Evolutionary conservation across 1,140 invertebrate genomes (phyloP).

Genomic region (Coboldia fuscipes): DNA sequence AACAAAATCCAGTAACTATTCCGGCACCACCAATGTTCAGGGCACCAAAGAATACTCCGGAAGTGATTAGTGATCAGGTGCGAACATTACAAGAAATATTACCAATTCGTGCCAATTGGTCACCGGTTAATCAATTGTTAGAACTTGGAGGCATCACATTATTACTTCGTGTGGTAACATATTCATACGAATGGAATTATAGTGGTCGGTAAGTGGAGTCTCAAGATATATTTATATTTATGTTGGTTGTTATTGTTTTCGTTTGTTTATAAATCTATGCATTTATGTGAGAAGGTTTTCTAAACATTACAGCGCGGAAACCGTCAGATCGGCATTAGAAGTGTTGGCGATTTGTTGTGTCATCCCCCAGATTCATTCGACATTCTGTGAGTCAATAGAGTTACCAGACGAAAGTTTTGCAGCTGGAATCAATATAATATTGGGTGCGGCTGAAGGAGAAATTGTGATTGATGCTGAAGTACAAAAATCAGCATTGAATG

Average conservation of each 20-base stretch:
- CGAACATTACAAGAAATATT: conserved; percentile 58
- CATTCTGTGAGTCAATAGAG: conserved; percentile 57
- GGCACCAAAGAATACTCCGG: conserved; percentile 44
- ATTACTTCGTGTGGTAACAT: conserved; percentile 67
- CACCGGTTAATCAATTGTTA: conserved; percentile 67
- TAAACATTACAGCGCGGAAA: conserved; percentile 46
- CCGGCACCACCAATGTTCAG: neutral
- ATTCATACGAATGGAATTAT: conserved; percentile 82
- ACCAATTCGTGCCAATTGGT: conserved; percentile 56
- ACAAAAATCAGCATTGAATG: conserved; percentile 68
- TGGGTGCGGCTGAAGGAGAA: conserved; percentile 76
- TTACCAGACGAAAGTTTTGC: conserved; percentile 50
- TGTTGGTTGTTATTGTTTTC: conserved; percentile 1
- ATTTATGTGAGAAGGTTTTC: neutral
- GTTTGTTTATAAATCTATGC: neutral
- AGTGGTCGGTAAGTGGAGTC: conserved; percentile 46
- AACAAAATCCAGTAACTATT: conserved; percentile 8
- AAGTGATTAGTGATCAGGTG: conserved; percentile 67
- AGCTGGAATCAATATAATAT: conserved; percentile 46
- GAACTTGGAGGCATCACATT: conserved; percentile 65
- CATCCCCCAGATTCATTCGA: conserved; percentile 64
- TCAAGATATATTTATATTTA: conserved; percentile 5
- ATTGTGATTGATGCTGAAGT: conserved; percentile 76
- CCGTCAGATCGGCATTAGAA: conserved; percentile 72
- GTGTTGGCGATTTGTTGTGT: conserved; percentile 76